Evolutionary conservation across 2,888 invertebrate genomes (phyloP).

Genomic region (Patella depressa): DNA sequence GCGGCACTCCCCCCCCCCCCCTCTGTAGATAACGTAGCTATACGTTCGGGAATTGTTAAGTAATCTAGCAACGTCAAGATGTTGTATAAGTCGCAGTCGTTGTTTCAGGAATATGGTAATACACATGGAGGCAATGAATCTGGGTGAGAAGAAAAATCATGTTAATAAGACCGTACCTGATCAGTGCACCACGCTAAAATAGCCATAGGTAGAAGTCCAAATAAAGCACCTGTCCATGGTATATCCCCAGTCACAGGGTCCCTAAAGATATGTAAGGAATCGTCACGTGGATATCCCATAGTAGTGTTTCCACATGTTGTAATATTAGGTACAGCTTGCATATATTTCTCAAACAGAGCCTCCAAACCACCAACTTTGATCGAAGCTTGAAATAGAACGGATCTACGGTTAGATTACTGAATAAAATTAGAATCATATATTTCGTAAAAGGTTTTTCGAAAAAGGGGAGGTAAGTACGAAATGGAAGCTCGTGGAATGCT

Average conservation of each 20-base stretch:
- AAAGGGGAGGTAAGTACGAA: no score
- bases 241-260: slow-evolving; percentile 56
- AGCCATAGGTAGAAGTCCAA: slow-evolving; percentile 63
- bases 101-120: no score
- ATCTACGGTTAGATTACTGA: neutral
- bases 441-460: no score
- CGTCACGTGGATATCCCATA: slow-evolving; percentile 55
- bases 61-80: no score
- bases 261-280: slow-evolving; percentile 59
- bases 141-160: no score
- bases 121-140: no score
- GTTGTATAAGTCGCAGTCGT: no score
- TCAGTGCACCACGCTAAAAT: slow-evolving; percentile 69
- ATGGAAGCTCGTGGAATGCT: no score
- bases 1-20: no score
- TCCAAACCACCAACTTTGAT: slow-evolving; percentile 72
- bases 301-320: slow-evolving; percentile 37
- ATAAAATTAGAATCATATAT: no score
- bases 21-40: no score
- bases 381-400: slow-evolving; percentile 39
- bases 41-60: no score
- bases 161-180: slow-evolving; percentile 47
- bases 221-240: slow-evolving; percentile 65
- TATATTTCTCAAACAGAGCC: slow-evolving; percentile 68
- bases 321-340: slow-evolving; percentile 67